Conservation (phyloP, 2,888 invertebrate genomes). For the Ashinkailepas kermadecensis region DNA sequence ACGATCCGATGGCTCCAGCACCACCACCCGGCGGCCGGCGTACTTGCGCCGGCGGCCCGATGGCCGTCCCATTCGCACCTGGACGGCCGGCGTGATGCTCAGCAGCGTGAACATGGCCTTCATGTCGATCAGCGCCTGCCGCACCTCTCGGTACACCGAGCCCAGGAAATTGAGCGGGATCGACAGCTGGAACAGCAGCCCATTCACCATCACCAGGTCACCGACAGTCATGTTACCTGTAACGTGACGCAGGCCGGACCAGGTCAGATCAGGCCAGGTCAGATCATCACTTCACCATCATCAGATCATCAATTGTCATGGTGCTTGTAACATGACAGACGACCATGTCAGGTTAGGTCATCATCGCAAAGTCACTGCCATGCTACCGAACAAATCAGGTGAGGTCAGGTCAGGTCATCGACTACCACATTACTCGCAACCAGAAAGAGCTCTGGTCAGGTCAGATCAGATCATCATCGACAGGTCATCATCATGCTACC, state of each 20-base stretch:
- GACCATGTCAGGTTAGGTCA: too few species aligned
- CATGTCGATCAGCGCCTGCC: constrained; percentile 97
- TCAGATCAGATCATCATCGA: too few species aligned
- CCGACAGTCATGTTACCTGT: constrained; percentile 91
- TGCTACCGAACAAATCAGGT: too few species aligned
- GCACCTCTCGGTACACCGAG: constrained; percentile 93
- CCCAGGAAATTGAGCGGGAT: constrained; percentile 96
- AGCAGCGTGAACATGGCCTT: constrained; percentile 97
- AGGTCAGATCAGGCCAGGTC: background rate
- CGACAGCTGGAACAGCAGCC: constrained; percentile 91
- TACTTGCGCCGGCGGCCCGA: background rate
- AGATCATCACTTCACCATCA: background rate
- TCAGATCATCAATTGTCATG: too few species aligned
- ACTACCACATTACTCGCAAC: too few species aligned
- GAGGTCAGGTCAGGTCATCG: background rate
- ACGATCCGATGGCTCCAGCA: background rate
- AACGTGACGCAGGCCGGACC: too few species aligned
- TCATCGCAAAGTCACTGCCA: too few species aligned
- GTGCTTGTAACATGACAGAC: constrained; percentile 48
- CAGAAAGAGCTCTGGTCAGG: too few species aligned
- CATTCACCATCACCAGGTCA: constrained; percentile 98
- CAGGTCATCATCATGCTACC: too few species aligned
- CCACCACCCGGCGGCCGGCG: too few species aligned
- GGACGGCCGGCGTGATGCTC: constrained; percentile 69
- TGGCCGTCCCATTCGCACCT: constrained; percentile 46